Evolutionary conservation across 2,888 invertebrate genomes (phyloP).

Genomic region (Acanthosepion lycidas): DNA sequence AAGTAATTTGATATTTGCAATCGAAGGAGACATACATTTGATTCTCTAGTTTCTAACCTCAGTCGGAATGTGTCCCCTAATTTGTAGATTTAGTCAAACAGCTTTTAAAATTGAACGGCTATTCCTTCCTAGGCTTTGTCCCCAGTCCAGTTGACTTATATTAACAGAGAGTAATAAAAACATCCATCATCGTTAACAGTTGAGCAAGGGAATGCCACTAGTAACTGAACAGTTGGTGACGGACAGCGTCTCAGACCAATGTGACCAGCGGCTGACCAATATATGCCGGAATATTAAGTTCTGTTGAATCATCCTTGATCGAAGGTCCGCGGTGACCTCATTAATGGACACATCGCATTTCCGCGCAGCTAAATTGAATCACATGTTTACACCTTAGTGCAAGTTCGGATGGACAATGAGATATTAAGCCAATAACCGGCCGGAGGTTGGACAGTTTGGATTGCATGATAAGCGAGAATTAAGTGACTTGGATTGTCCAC

Average conservation of each 20-base stretch:
- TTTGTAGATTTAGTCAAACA: too few relatives aligned
- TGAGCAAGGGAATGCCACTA: neutral
- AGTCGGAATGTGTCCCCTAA: too few relatives aligned
- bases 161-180: neutral
- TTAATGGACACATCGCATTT: neutral
- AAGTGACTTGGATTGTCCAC: neutral
- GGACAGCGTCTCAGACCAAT: neutral
- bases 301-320: neutral
- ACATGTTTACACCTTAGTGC: neutral
- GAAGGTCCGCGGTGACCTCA: neutral
- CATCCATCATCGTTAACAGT: neutral
- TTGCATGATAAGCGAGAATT: neutral
- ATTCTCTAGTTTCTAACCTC: too few relatives aligned
- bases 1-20: too few relatives aligned
- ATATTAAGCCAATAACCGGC: neutral
- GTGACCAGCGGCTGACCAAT: neutral
- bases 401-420: neutral
- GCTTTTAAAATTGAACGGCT: too few relatives aligned
- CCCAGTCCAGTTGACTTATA: too few relatives aligned
- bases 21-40: too few relatives aligned
- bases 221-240: neutral
- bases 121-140: too few relatives aligned
- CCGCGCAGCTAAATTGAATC: neutral
- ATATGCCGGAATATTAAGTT: neutral
- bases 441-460: neutral